Evolutionary conservation across 2,113 vertebrate species (phyloP).

Genomic region (Pollimyrus isidori): DNA sequence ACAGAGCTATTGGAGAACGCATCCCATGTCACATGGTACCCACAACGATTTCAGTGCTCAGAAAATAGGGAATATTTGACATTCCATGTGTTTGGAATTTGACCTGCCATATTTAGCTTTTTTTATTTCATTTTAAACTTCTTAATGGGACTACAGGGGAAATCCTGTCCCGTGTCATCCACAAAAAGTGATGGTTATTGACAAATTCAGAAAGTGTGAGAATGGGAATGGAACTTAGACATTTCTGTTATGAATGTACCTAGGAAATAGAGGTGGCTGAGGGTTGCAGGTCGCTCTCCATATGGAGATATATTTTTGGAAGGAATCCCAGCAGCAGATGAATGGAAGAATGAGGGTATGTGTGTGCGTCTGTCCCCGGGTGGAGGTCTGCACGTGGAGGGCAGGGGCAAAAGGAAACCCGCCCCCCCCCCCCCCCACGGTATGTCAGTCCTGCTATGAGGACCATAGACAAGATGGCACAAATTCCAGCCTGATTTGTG

Average conservation of each 20-base stretch:
- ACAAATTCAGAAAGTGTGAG: slow-evolving; percentile 17
- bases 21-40: not conserved
- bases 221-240: not conserved
- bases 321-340: slow-evolving; percentile 26
- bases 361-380: not conserved
- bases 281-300: not conserved
- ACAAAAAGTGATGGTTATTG: not conserved
- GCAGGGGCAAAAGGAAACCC: not conserved
- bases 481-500: not conserved
- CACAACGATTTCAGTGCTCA: not conserved
- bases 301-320: slow-evolving; percentile 30
- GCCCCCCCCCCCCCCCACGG: not conserved
- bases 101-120: not conserved
- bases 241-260: slow-evolving; percentile 25
- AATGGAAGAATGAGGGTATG: not conserved
- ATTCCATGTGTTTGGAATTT: slow-evolving; percentile 31
- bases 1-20: not conserved
- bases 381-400: not conserved
- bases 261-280: slow-evolving; percentile 18
- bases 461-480: not conserved
- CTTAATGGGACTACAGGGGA: not conserved
- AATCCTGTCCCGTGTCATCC: not conserved
- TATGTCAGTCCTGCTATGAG: not conserved
- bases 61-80: slow-evolving; percentile 15
- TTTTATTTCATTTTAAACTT: not conserved